A percentile compares a stretch with the other conserved stretches of the same genome.
Evolutionary conservation across 2,888 invertebrate species (phyloP).

Genomic region (Lydus trimaculatus): DNA sequence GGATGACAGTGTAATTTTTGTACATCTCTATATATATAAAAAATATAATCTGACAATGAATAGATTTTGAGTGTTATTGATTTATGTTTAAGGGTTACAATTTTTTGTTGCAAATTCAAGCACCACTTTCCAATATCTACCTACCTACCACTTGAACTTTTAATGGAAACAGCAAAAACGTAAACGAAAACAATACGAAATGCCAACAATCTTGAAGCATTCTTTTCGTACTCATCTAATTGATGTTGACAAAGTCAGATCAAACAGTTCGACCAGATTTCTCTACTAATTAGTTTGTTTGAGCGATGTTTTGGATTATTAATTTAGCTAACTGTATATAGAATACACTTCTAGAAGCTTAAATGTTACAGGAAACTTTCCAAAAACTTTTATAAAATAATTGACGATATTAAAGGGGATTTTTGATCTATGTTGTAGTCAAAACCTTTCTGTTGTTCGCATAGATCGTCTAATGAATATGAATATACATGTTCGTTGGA

Average conservation of each 20-base stretch:
- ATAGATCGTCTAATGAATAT: not conserved
- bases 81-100: not conserved
- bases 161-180: not conserved
- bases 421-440: not conserved
- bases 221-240: not conserved
- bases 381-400: not conserved
- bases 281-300: not conserved
- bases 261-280: not conserved
- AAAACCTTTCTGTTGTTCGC: not conserved
- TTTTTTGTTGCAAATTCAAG: not conserved
- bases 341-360: not conserved
- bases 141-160: not conserved
- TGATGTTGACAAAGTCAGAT: not conserved
- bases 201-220: not conserved
- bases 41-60: not conserved
- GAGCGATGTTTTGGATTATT: not conserved
- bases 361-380: not conserved
- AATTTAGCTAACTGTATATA: not conserved
- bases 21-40: not conserved
- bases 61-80: not conserved
- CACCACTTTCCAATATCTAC: conserved; percentile 5
- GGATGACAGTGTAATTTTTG: not conserved
- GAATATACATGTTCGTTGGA: not conserved
- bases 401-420: not conserved
- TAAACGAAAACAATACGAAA: not conserved